Evolutionary conservation across 2,113 vertebrate genomes (phyloP).

Genomic region (Vireo altiloquus): DNA sequence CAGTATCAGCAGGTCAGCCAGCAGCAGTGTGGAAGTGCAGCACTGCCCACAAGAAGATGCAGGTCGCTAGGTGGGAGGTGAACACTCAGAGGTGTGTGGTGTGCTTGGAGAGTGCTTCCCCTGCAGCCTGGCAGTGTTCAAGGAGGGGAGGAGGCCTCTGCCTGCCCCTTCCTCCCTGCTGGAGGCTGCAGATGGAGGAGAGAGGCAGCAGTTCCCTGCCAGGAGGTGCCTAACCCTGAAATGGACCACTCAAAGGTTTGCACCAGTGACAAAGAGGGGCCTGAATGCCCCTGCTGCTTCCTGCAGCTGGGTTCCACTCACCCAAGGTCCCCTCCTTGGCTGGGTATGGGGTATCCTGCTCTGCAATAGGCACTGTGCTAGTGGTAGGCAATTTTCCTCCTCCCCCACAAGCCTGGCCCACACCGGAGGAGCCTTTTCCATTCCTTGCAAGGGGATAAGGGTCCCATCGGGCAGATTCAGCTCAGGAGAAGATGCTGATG

Average conservation of each 20-base stretch:
- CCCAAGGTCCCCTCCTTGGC: neutral
- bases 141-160: neutral
- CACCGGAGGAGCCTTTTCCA: neutral
- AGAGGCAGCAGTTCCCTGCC: neutral
- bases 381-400: neutral
- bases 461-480: neutral
- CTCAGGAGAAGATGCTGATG: neutral
- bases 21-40: neutral
- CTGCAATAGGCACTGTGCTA: neutral
- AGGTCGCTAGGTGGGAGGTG: neutral
- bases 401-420: neutral
- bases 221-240: neutral
- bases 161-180: neutral
- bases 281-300: neutral
- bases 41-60: neutral
- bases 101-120: neutral
- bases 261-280: neutral
- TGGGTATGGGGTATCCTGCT: rapidly evolving
- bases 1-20: neutral
- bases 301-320: rapidly evolving
- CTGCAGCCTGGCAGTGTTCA: neutral
- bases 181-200: neutral
- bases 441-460: neutral
- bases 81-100: rapidly evolving
- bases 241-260: rapidly evolving